Evolutionary conservation across 2,797 vertebrate genomes (phyloP).

Genomic region (Chelmon rostratus): DNA sequence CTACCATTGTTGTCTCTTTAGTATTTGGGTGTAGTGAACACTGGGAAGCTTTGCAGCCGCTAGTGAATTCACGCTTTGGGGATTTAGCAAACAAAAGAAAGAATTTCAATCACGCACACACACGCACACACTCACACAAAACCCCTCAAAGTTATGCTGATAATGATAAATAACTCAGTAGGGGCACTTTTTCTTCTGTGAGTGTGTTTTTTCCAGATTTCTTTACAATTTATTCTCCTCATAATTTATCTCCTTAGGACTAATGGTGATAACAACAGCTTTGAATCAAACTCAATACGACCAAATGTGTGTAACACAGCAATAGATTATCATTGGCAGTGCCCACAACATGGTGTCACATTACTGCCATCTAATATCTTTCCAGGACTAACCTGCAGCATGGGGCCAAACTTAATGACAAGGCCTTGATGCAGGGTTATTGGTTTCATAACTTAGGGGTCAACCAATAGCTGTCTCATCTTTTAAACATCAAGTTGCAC

Average conservation of each 20-base stretch:
- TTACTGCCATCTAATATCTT: conserved; percentile 38
- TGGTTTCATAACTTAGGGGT: conserved; percentile 79
- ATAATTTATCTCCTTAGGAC: conserved; percentile 34
- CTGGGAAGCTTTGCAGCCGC: conserved; percentile 6
- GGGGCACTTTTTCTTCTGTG: neutral
- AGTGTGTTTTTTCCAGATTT: neutral
- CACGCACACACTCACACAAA: neutral
- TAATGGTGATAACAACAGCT: conserved; percentile 29
- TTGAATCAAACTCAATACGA: conserved; percentile 44
- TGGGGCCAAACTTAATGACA: conserved; percentile 72
- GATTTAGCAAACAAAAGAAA: conserved; percentile 38
- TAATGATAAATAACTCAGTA: conserved; percentile 60
- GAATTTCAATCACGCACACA: conserved; percentile 13
- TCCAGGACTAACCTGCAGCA: conserved; percentile 53
- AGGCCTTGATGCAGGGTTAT: conserved; percentile 70
- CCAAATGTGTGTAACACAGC: conserved; percentile 32
- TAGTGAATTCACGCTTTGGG: conserved; percentile 27
- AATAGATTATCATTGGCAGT: conserved; percentile 42
- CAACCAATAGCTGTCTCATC: conserved; percentile 80
- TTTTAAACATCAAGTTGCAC: conserved; percentile 79
- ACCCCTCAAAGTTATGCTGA: neutral
- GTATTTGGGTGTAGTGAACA: conserved; percentile 20
- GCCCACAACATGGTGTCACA: conserved; percentile 45
- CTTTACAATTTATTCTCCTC: conserved; percentile 8
- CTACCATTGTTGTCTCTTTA: conserved; percentile 43